A percentile compares a stretch with the other conserved stretches of the same genome.
Conservation (phyloP, 2,797 vertebrate species). For the Pseudochirops corinnae region DNA sequence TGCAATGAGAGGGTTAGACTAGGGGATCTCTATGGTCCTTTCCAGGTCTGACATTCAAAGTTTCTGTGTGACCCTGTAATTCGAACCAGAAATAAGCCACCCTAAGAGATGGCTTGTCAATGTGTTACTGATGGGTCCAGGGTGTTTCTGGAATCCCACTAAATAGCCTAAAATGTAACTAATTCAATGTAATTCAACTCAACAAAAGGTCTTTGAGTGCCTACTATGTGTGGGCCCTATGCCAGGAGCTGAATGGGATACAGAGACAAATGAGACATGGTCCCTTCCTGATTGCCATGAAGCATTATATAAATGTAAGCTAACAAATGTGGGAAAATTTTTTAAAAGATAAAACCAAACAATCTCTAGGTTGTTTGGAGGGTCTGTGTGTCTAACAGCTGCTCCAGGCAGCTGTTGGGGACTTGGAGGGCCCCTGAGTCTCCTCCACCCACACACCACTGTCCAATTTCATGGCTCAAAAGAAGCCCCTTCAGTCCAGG, state of each 20-base stretch:
- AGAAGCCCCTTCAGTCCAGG: conserved; percentile 6
- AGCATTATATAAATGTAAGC: conserved; percentile 2
- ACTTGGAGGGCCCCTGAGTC: neutral
- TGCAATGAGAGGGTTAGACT: neutral
- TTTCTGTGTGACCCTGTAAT: neutral
- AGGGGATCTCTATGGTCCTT: neutral
- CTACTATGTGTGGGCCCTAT: neutral
- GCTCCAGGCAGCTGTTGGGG: neutral
- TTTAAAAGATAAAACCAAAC: conserved; percentile 12
- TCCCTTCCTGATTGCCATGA: neutral
- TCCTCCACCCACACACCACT: conserved; percentile 1
- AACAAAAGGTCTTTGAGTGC: neutral
- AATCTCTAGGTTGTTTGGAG: conserved; percentile 5
- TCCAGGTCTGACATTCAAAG: neutral
- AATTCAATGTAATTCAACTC: conserved; percentile 10
- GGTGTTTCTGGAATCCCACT: neutral
- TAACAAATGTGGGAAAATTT: neutral
- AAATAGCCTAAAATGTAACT: neutral
- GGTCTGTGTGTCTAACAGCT: conserved; percentile 3
- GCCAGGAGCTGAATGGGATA: neutral
- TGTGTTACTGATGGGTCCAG: neutral
- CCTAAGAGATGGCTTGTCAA: neutral
- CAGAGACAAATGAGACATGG: neutral
- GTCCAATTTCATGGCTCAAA: conserved; percentile 6
- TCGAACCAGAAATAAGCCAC: neutral